A percentile compares a stretch with the other conserved stretches of the same genome.
Conservation (phyloP, 2,113 vertebrate genomes). For the Lota lota region DNA sequence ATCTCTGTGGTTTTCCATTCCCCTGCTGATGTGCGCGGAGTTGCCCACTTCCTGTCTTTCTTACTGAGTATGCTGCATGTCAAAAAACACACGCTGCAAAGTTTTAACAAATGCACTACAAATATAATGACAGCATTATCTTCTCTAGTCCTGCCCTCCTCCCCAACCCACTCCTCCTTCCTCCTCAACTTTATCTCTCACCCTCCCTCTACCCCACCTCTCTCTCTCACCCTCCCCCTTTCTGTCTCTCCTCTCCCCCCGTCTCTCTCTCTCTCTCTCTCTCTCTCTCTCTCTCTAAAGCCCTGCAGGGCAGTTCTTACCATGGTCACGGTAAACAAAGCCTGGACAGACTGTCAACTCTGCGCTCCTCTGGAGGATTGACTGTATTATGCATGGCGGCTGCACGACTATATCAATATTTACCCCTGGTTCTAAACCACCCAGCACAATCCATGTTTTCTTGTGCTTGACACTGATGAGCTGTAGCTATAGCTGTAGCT, state of each 20-base stretch:
- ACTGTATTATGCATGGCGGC: constrained; percentile 21
- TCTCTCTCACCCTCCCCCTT: no score
- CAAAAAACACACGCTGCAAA: no score
- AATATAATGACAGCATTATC: no score
- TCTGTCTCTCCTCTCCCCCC: neutral
- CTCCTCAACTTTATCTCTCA: no score
- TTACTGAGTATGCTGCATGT: neutral
- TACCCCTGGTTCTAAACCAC: constrained; percentile 3
- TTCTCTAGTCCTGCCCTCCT: no score
- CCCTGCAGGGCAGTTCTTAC: constrained; percentile 21
- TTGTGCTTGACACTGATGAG: neutral
- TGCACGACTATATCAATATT: constrained; percentile 10
- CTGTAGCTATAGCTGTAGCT: no score
- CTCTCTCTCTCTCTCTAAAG: constrained; percentile 4
- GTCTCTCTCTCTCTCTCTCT: constrained; percentile 9
- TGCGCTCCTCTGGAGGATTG: neutral
- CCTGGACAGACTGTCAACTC: constrained; percentile 4
- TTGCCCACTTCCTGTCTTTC: neutral
- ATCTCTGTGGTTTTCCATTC: neutral
- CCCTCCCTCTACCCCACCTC: no score
- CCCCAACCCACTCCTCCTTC: no score
- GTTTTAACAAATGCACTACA: no score
- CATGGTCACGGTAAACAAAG: constrained; percentile 23
- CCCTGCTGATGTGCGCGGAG: no score
- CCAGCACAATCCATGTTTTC: neutral